phyloP scores from a whole-genome alignment of 2,113 vertebrate species.

The Opisthocomus hoazin region DNA sequence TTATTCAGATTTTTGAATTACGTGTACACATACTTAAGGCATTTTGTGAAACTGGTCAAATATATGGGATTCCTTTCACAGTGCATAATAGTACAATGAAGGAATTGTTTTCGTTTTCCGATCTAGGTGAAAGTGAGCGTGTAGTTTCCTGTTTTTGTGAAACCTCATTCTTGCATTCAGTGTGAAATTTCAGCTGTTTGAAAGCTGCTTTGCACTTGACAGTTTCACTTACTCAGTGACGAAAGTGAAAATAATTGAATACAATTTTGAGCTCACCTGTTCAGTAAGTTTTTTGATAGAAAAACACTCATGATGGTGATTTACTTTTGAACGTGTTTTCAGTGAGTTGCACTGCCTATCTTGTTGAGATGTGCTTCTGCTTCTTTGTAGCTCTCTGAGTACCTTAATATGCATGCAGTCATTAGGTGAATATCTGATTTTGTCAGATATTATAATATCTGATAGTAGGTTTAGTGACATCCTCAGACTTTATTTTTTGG shows the following conservation, averaged over 20 bases:
- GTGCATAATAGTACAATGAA: neutral
- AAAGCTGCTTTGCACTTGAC: neutral
- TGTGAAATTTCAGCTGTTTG: neutral
- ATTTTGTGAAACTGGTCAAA: neutral
- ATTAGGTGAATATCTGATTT: neutral
- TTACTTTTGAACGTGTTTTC: neutral
- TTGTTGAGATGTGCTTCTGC: neutral
- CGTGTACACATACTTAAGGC: neutral
- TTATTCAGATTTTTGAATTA: neutral
- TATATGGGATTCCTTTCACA: neutral
- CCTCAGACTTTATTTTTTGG: neutral
- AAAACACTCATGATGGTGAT: rapidly evolving
- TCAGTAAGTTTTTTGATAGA: neutral
- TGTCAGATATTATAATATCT: too few species aligned
- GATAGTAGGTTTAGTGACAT: neutral
- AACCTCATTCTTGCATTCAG: neutral
- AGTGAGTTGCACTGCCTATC: neutral
- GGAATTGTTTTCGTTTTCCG: neutral
- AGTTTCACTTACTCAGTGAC: neutral
- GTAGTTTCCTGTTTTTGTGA: neutral
- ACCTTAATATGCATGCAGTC: neutral
- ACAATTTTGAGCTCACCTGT: neutral
- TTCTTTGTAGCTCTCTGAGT: neutral
- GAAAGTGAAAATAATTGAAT: neutral
- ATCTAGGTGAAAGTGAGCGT: neutral